Evolutionary conservation across 1,140 invertebrate species (phyloP), one percentile per base, ranked within the genome.

Genomic region (Sitophilus oryzae): DNA sequence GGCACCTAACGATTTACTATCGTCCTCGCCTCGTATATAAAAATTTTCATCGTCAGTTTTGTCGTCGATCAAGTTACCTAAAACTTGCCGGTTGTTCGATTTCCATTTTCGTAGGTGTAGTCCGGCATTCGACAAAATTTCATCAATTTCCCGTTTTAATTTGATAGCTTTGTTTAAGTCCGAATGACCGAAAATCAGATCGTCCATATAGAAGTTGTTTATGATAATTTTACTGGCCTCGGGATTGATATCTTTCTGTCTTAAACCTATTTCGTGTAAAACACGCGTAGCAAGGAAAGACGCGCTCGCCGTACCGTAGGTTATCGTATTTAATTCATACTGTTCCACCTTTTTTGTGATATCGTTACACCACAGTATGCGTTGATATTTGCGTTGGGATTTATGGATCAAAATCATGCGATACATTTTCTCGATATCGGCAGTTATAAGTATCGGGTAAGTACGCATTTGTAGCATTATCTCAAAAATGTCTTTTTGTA

Each of bases 301-400:
- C 6, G 67, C 66, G 3, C 52, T 49, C 1, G 57, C 52, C 3
- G 63, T 65, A 21, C 63, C 61, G 37, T 65, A 65, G 3, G 61
- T 65, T 6, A 61, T 37, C 0, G 63, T 65, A 11, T 57, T 61
- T 25, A 65, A 44, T 19, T 14, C 6, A 30, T 50, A 65, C 22
- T 53, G 34, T 51, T 53, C 14, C 10, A 60, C n/a, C n/a, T 41
- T 19, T 1, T 60, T 18, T 0, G 2, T 52, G 2, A 15, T 9
- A 40, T 42, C 22, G 2, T 37, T 36, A 15, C 61, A 20, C 61
- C 61, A 63, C 1, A 55, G 1, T 14, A 63, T 63, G 22, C 47
- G n/a, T 50, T 63, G 61, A 5, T 52, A 42, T 40, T 52, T 8
- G 18, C 43, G 34, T 11, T 55, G 14, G 9, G 0, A 11, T 46